Conservation (phyloP, 2,797 vertebrate genomes). For the Poecile montanus region DNA sequence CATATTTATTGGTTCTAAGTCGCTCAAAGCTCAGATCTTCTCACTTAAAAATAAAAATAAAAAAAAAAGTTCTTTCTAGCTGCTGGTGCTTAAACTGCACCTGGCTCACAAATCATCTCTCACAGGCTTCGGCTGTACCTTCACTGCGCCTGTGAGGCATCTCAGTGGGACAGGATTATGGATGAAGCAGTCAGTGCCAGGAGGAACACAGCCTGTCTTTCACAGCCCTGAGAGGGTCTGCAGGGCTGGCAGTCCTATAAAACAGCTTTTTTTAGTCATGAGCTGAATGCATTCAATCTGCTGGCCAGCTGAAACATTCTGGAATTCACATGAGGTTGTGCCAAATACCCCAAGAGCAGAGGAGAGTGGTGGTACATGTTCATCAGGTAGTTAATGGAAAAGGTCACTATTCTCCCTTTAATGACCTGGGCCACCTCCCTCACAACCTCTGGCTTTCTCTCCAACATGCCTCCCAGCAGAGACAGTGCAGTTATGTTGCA, state of each 20-base stretch:
- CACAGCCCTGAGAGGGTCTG: neutral
- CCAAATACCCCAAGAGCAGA: neutral
- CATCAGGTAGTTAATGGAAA: neutral
- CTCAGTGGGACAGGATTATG: neutral
- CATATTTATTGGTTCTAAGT: neutral
- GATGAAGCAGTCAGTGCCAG: neutral
- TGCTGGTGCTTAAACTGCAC: conserved; percentile 40
- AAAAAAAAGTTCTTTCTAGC: neutral
- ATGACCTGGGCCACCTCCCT: neutral
- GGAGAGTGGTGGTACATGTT: neutral
- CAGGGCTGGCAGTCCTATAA: neutral
- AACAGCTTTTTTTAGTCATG: conserved; percentile 4
- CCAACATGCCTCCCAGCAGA: fast-evolving
- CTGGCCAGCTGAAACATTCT: neutral
- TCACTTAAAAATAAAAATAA: neutral
- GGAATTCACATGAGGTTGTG: neutral
- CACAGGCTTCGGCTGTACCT: conserved; percentile 17
- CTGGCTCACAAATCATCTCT: conserved; percentile 58
- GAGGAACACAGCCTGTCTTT: conserved; percentile 59
- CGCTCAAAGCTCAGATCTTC: conserved; percentile 20
- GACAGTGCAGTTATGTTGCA: neutral
- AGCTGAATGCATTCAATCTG: neutral
- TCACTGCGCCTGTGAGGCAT: neutral
- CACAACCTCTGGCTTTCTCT: neutral
- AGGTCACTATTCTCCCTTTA: neutral